Conservation (phyloP, 2,888 invertebrate species). For the Melolontha melolontha region DNA sequence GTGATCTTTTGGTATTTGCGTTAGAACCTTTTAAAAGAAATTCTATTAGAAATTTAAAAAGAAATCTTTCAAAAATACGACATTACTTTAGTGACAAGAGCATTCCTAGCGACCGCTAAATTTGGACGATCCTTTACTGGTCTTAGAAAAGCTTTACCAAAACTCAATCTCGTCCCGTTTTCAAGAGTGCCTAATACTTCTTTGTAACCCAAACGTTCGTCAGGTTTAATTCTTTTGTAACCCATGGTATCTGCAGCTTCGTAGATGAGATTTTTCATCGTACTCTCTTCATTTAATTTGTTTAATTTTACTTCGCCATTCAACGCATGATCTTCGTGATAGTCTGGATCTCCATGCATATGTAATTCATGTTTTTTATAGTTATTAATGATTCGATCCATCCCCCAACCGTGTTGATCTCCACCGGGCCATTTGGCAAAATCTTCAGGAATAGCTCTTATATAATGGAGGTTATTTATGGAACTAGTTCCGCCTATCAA, state of each 20-base stretch:
- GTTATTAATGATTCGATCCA: constrained; percentile 68
- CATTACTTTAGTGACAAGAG: constrained; percentile 73
- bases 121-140: constrained; percentile 75
- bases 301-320: constrained; percentile 46
- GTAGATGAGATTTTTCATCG: constrained; percentile 45
- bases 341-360: neutral
- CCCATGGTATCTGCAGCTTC: constrained; percentile 88
- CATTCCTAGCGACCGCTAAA: constrained; percentile 80
- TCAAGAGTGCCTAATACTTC: constrained; percentile 56
- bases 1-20: constrained; percentile 64
- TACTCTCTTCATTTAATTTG: constrained; percentile 34
- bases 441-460: constrained; percentile 75
- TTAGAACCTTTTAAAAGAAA: constrained; percentile 65
- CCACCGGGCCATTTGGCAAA: constrained; percentile 84
- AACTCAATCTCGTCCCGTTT: constrained; percentile 82
- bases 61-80: no score
- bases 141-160: constrained; percentile 83
- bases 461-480: constrained; percentile 66
- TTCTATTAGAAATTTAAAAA: no score
- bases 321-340: constrained; percentile 39
- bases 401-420: constrained; percentile 87
- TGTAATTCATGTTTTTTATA: constrained; percentile 34
- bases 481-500: constrained; percentile 66
- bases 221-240: constrained; percentile 68
- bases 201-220: constrained; percentile 42